Evolutionary conservation across 2,797 vertebrate genomes (phyloP).

Genomic region (Sciurus vulgaris): DNA sequence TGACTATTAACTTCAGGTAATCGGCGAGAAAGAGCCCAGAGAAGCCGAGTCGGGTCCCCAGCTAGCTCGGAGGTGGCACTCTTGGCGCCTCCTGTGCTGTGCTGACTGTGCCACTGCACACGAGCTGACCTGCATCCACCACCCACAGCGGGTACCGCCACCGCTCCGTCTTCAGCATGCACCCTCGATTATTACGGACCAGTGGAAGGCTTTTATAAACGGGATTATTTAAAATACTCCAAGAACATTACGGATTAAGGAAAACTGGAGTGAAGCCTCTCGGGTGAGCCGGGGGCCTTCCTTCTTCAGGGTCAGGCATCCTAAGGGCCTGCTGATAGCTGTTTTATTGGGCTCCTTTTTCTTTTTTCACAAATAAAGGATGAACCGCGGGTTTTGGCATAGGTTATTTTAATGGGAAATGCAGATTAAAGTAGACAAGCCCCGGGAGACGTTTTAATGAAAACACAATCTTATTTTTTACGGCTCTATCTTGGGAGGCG

Average conservation of each 20-base stretch:
- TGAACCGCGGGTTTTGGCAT: conserved; percentile 9
- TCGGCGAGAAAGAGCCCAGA: background rate
- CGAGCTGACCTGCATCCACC: too few species aligned
- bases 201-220: background rate
- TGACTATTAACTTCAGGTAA: background rate
- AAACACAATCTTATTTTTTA: conserved; percentile 50
- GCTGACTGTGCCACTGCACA: too few species aligned
- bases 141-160: too few species aligned
- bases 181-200: background rate
- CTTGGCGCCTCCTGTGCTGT: background rate
- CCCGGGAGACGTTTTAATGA: conserved; percentile 35
- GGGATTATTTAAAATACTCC: conserved; percentile 15
- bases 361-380: conserved; percentile 25
- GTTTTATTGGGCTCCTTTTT: background rate
- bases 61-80: background rate
- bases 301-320: conserved; percentile 12
- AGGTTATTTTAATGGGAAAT: conserved; percentile 58
- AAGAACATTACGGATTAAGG: conserved; percentile 34
- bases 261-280: background rate
- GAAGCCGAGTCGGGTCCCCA: background rate
- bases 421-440: conserved; percentile 34
- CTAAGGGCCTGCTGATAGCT: background rate
- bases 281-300: background rate
- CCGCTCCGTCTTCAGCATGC: background rate
- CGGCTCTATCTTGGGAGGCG: background rate